phyloP scores from a whole-genome alignment of 92 coral and sea anemone genomes.

The Zoanthus sociatus region DNA sequence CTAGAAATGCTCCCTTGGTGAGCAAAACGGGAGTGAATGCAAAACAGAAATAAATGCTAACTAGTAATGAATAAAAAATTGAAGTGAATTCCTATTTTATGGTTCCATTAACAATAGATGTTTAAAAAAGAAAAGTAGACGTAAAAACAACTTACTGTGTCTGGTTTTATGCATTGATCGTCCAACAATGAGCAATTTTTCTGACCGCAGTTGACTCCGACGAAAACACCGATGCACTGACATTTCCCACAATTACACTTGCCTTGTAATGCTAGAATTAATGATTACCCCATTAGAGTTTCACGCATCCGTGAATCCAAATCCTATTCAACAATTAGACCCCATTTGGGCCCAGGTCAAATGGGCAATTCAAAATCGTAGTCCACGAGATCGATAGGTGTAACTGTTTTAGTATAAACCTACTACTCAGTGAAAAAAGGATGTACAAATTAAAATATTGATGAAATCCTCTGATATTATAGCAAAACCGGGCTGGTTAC shows the following conservation, averaged over 20 bases:
- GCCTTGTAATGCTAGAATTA: background rate
- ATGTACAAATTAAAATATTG: no score
- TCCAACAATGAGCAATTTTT: slow-evolving; percentile 59
- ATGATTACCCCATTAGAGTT: background rate
- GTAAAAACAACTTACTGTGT: slow-evolving; percentile 9
- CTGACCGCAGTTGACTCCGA: slow-evolving; percentile 84
- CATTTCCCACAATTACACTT: slow-evolving; percentile 31
- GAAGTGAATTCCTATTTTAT: background rate
- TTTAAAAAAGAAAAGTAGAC: background rate
- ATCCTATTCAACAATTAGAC: no score
- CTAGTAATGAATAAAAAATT: background rate
- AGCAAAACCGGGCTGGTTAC: no score
- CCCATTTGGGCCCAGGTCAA: no score
- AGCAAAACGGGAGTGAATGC: background rate
- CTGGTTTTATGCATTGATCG: slow-evolving; percentile 6
- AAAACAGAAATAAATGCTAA: background rate
- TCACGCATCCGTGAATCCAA: no score
- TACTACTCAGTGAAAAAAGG: no score
- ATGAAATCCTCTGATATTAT: no score
- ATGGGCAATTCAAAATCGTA: no score
- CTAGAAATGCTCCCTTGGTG: no score
- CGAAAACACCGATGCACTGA: slow-evolving; percentile 71
- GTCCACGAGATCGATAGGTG: no score
- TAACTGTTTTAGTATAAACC: no score
- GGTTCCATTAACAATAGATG: background rate